These are phyloP conservation scores for Nephrotoma appendiculata DNA, from an alignment of 2,888 invertebrate genomes.

Conservation along the genomic window DNA sequence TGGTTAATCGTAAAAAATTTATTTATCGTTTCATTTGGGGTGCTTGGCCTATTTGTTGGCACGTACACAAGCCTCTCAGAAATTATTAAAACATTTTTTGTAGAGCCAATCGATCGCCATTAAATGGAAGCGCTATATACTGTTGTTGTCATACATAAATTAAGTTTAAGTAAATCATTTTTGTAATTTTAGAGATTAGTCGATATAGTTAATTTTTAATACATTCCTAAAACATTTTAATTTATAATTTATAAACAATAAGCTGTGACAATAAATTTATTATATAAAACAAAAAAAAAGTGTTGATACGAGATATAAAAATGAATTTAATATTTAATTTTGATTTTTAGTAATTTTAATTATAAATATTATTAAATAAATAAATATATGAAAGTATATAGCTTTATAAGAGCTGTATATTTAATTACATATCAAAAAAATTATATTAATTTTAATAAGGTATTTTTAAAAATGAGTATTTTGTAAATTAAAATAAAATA, in stretches of 20 bases:
- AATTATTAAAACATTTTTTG: slow-evolving; percentile 42
- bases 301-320: background rate
- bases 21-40: slow-evolving; percentile 47
- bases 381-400: background rate
- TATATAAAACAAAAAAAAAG: background rate
- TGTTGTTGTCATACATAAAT: background rate
- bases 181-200: background rate
- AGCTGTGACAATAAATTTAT: background rate
- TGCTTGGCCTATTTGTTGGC: slow-evolving; percentile 51
- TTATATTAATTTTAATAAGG: background rate
- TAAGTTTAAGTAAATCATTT: background rate
- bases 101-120: background rate
- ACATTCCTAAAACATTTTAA: background rate
- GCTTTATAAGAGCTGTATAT: background rate
- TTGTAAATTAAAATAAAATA: background rate
- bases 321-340: background rate
- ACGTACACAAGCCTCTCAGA: slow-evolving; percentile 52
- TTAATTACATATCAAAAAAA: background rate
- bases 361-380: background rate
- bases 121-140: background rate
- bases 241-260: background rate
- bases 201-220: background rate
- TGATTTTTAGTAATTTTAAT: background rate
- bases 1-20: slow-evolving; percentile 46
- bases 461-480: background rate